Evolutionary conservation across 2,797 vertebrate genomes (phyloP).

Genomic region (Neosilurus hyrtlii): DNA sequence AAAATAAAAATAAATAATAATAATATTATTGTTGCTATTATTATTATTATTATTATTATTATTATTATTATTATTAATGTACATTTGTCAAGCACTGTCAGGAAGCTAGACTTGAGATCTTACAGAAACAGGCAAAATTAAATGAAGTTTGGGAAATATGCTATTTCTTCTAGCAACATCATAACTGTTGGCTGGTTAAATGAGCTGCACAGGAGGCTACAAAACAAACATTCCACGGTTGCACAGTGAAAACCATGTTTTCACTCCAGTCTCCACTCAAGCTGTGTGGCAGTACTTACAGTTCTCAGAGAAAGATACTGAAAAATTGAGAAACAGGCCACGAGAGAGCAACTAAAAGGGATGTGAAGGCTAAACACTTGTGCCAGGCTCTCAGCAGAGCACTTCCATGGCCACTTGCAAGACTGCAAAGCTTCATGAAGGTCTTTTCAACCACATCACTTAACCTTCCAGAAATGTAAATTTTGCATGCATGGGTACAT

Average conservation of each 20-base stretch:
- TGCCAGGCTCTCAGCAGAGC: conserved; percentile 44
- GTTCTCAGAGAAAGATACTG: conserved; percentile 32
- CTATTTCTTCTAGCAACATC: conserved; percentile 28
- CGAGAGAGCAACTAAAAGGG: conserved; percentile 19
- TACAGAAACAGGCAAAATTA: conserved; percentile 34
- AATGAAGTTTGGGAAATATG: conserved; percentile 25
- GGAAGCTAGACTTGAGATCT: conserved; percentile 14
- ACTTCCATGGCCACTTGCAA: conserved; percentile 49
- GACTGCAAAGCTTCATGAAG: conserved; percentile 39
- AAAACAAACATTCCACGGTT: conserved; percentile 57
- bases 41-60: too few relatives aligned
- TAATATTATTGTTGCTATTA: too few relatives aligned
- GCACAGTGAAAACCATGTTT: conserved; percentile 45
- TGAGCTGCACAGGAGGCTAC: conserved; percentile 41
- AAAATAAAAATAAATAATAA: too few relatives aligned
- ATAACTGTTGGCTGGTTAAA: conserved; percentile 49
- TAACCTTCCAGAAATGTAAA: conserved; percentile 47
- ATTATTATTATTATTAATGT: too few relatives aligned
- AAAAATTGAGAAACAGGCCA: conserved; percentile 22
- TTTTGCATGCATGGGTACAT: conserved; percentile 30
- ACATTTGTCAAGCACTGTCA: neutral
- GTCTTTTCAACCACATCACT: conserved; percentile 25
- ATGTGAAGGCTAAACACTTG: conserved; percentile 31
- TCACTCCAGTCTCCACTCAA: conserved; percentile 38
- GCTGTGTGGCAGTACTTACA: conserved; percentile 32